Percentiles rank a stretch among this genome's conserved stretches.
phyloP scores from a whole-genome alignment of 2,888 invertebrate genomes.

The Troides helena region DNA sequence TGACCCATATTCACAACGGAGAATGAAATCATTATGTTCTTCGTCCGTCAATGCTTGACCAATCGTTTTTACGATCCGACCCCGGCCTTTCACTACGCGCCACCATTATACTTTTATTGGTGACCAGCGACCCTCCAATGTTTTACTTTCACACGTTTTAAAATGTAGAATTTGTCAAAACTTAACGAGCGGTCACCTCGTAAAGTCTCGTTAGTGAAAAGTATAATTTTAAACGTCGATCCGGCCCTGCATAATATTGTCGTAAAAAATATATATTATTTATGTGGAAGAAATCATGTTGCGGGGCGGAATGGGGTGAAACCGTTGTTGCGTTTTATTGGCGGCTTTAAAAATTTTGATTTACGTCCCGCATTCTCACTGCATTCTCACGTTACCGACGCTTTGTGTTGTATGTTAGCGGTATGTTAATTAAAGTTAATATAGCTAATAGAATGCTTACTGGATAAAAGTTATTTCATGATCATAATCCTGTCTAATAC shows the following conservation, averaged over 20 bases:
- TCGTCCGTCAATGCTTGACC: constrained; percentile 71
- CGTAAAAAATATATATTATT: constrained; percentile 66
- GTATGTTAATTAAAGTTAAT: constrained; percentile 24
- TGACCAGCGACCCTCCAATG: constrained; percentile 60
- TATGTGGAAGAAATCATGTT: constrained; percentile 49
- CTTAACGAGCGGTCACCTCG: constrained; percentile 62
- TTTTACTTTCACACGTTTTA: constrained; percentile 76
- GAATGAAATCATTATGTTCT: constrained; percentile 55
- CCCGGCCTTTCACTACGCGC: constrained; percentile 51
- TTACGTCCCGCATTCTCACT: constrained; percentile 32
- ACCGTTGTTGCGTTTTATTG: constrained; percentile 40
- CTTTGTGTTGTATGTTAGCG: constrained; percentile 17
- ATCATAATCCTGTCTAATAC: constrained; percentile 17
- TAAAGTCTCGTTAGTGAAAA: constrained; percentile 61
- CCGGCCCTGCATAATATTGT: constrained; percentile 65
- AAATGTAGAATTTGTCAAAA: constrained; percentile 65
- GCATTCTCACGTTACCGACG: constrained; percentile 26
- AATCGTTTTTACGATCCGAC: constrained; percentile 67
- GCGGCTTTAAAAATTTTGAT: constrained; percentile 38
- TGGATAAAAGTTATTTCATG: constrained; percentile 21
- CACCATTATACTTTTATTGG: constrained; percentile 56
- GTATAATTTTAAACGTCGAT: constrained; percentile 44
- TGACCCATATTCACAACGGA: constrained; percentile 68
- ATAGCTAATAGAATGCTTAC: constrained; percentile 19
- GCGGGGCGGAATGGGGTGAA: constrained; percentile 30